These are phyloP conservation scores for Macrobrachium rosenbergii DNA, from an alignment of 1,140 invertebrate genomes.

Conservation along the genomic window DNA sequence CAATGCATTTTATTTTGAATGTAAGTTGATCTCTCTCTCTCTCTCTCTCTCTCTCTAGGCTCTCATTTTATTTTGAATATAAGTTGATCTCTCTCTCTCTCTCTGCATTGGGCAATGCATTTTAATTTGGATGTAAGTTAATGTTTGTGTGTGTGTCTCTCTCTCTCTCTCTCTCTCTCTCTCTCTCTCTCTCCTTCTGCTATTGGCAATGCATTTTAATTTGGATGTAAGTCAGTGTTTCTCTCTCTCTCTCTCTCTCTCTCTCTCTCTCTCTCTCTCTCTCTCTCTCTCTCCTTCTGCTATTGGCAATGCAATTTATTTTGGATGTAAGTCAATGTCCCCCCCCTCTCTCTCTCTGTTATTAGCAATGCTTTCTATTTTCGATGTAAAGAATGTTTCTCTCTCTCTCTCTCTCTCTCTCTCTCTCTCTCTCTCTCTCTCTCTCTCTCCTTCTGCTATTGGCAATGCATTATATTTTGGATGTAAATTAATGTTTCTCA, in stretches of 20 bases:
- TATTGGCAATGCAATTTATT: neutral
- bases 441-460: too few relatives aligned
- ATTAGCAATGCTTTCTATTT: neutral
- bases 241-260: neutral
- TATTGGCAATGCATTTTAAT: neutral
- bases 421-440: neutral
- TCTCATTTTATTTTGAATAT: neutral
- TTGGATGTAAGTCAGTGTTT: too few relatives aligned
- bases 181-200: neutral
- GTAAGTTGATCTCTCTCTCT: too few relatives aligned
- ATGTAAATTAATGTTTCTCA: neutral
- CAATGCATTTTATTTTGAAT: too few relatives aligned
- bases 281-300: too few relatives aligned
- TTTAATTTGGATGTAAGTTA: neutral
- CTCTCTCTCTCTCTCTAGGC: too few relatives aligned
- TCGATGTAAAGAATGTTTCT: neutral
- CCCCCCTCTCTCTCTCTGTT: neutral
- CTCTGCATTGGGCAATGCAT: neutral
- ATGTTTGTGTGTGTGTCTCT: constrained; percentile 5
- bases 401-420: neutral
- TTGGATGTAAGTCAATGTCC: neutral
- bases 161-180: constrained; percentile 14
- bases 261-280: neutral
- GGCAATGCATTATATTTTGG: neutral
- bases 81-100: neutral